phyloP scores from a whole-genome alignment of 2,797 vertebrate species.

The Zenarchopterus dispar region DNA sequence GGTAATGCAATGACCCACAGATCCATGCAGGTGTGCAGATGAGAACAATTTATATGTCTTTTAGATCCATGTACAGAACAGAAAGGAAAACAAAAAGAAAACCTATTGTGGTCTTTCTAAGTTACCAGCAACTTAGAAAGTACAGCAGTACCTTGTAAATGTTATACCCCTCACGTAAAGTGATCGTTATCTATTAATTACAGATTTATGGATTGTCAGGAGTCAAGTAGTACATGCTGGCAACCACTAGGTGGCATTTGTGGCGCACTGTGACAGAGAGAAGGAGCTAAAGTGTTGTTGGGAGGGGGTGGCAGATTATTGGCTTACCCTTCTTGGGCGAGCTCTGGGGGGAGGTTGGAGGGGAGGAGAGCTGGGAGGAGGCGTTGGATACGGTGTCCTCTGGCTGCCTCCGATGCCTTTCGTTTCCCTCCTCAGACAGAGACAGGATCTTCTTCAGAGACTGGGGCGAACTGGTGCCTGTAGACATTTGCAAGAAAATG shows the following conservation, averaged over 20 bases:
- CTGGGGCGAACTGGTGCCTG: constrained; percentile 97
- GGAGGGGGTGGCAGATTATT: constrained; percentile 38
- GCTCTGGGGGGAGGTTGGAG: constrained; percentile 95
- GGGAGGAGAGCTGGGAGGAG: constrained; percentile 94
- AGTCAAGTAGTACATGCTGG: background rate
- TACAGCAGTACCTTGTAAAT: too few species aligned
- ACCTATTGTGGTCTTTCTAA: background rate
- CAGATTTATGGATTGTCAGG: too few species aligned
- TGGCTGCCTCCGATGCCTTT: constrained; percentile 88
- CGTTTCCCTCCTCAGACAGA: constrained; percentile 93
- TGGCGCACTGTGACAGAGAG: background rate
- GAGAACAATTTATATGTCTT: constrained; percentile 7
- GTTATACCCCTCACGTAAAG: too few species aligned
- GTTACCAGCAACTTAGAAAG: too few species aligned
- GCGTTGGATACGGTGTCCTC: constrained; percentile 92
- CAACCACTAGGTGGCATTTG: constrained; percentile 63
- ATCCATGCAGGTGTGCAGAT: background rate
- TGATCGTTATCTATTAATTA: too few species aligned
- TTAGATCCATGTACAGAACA: too few species aligned
- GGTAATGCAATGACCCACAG: background rate
- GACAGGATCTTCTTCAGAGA: constrained; percentile 99
- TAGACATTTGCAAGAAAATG: constrained; percentile 49
- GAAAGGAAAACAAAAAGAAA: too few species aligned
- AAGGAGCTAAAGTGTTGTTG: constrained; percentile 5
- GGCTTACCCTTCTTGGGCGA: constrained; percentile 97